Base-by-base conservation (phyloP, 2,797 vertebrate species). In the Sebastes taczanowskii region DNA sequence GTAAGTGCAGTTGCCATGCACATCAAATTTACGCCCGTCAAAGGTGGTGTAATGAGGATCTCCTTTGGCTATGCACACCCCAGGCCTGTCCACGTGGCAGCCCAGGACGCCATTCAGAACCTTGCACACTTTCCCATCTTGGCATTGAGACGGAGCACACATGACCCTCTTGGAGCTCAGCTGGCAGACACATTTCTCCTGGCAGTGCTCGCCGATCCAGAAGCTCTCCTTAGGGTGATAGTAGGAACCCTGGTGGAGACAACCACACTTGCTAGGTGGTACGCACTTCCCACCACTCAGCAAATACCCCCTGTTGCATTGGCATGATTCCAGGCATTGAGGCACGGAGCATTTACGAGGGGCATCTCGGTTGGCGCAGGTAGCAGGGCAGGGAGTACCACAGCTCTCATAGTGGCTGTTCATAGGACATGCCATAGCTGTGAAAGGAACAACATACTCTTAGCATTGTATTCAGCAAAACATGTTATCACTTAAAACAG, bases 1-100 rank as follows among this genome's bases (percentile, higher is more conserved):
- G 82, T 96, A 96, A 56, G 94, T 85, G 8, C 96, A 96, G 61
- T 94, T 84, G n/a, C 95, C 95, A 8, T 92, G 84, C 75, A 96
- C 94, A 73, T 95, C 87, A 62, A 93, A 95, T 6, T 7, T 73
- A 11, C 46, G 65, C 3, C 93, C 90, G 14, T 96, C 94, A 61
- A 96, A 95, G 6, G 93, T 95, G 63, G 72, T 68, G 16, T 93
- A 95, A 58, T 95, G 94, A 61, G 92, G 85, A 66, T 94, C 89
- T 2, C 95, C 95, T 62, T 88, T 90, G 8, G 91, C 91, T 16
- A 83, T 69, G 74, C 96, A 96, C 6, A 93, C 25, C 4, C 78
- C 85, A 0, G 74, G 85, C 42, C 77, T 76, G 4, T 78, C 32
- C 2, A 86, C 66, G 0, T 88, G 84, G 71, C 95, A 96, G 30